Conservation (phyloP, 2,113 vertebrate species). For the Quiscalus mexicanus region DNA sequence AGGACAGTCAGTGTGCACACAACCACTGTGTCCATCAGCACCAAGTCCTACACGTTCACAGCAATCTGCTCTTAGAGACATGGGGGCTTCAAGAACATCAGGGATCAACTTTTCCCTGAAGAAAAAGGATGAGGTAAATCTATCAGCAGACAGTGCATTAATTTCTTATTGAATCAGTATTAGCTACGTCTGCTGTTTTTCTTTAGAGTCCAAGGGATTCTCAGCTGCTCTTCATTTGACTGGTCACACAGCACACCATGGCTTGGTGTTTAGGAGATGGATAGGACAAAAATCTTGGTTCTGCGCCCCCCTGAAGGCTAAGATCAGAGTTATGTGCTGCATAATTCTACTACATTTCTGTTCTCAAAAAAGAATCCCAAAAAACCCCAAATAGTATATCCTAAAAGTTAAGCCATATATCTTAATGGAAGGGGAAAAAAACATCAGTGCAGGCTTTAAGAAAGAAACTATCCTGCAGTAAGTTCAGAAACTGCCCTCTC, state of each 20-base stretch:
- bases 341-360: neutral
- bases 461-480: neutral
- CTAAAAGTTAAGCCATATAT: neutral
- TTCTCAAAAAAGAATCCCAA: neutral
- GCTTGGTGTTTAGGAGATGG: neutral
- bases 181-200: neutral
- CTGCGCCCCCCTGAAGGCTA: neutral
- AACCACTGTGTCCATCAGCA: neutral
- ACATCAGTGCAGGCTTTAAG: neutral
- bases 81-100: neutral
- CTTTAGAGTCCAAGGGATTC: neutral
- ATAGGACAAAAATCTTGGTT: neutral
- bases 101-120: neutral
- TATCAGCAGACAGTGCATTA: neutral
- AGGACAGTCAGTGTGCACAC: neutral
- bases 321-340: neutral
- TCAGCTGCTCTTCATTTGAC: neutral
- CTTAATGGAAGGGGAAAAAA: neutral
- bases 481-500: neutral
- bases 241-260: neutral
- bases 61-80: neutral
- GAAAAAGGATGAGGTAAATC: neutral
- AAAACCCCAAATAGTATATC: rapidly evolving
- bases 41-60: neutral
- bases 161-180: neutral